phyloP scores from a whole-genome alignment of 1,140 invertebrate genomes.

The Drosophila kanapiae region DNA sequence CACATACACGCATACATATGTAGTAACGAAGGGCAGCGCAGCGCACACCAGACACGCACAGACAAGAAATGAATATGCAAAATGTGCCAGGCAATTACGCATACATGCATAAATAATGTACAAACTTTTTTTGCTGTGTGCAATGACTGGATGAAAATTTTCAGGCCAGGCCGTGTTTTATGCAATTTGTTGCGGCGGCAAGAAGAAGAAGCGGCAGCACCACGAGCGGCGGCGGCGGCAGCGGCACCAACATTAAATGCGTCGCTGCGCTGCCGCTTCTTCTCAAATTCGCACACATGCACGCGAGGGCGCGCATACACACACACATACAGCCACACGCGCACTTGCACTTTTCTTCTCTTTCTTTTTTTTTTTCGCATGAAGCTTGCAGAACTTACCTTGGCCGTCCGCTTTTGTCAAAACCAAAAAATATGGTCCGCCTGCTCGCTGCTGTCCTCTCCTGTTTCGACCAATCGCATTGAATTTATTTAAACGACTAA shows the following conservation, averaged over 20 bases:
- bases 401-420: not conserved
- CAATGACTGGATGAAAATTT: slow-evolving; percentile 38
- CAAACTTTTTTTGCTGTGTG: slow-evolving; percentile 15
- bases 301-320: slow-evolving; percentile 5
- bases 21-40: not conserved
- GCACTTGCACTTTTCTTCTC: slow-evolving; percentile 24
- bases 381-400: slow-evolving; percentile 3
- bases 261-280: slow-evolving; percentile 26
- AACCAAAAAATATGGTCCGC: not conserved
- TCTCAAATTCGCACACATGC: slow-evolving; percentile 1
- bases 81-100: slow-evolving; percentile 24
- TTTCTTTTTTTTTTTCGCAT: not conserved
- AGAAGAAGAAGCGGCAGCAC: slow-evolving; percentile 1
- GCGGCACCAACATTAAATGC: slow-evolving; percentile 31
- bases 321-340: not conserved
- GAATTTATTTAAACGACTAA: slow-evolving; percentile 1
- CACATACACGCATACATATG: not conserved
- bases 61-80: slow-evolving; percentile 13
- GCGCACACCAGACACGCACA: not conserved
- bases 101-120: slow-evolving; percentile 27
- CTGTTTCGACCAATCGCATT: not conserved
- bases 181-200: slow-evolving; percentile 38
- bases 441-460: not conserved
- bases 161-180: slow-evolving; percentile 16
- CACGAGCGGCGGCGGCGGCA: not conserved